Percentiles rank a stretch among this genome's conserved stretches.
These are phyloP conservation scores for Alethe castanea DNA, from an alignment of 2,113 vertebrate genomes.

Conservation along the genomic window DNA sequence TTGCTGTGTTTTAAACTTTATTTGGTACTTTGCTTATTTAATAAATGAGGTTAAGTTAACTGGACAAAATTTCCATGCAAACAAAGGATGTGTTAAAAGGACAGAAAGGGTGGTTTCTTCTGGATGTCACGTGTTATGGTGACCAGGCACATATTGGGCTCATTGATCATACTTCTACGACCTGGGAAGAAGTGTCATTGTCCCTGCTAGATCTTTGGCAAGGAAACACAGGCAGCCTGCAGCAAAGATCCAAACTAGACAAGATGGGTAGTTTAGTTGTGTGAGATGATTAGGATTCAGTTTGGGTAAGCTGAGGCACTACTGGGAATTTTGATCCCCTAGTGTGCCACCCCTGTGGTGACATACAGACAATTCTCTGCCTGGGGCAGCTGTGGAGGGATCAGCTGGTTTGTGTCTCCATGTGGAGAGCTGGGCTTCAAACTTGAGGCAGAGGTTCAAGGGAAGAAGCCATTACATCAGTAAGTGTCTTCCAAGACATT, in stretches of 20 bases:
- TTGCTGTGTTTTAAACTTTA: neutral
- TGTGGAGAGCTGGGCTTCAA: neutral
- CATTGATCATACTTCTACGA: neutral
- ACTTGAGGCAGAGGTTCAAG: rapidly evolving
- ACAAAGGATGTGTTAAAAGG: neutral
- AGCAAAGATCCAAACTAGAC: neutral
- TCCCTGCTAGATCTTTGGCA: neutral
- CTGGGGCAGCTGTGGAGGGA: neutral
- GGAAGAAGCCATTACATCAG: neutral
- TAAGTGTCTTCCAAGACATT: neutral
- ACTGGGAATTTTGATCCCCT: neutral
- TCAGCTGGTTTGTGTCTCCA: neutral
- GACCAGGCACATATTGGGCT: neutral
- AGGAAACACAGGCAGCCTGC: neutral
- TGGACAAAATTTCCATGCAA: neutral
- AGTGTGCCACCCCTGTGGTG: neutral
- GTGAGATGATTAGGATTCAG: neutral
- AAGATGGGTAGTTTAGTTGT: neutral
- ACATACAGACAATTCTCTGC: neutral
- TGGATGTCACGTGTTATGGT: rapidly evolving
- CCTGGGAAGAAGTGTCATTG: neutral
- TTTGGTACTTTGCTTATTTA: neutral
- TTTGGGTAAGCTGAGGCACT: neutral
- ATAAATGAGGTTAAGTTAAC: neutral
- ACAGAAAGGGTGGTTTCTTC: neutral